Evolutionary conservation across 2,797 vertebrate genomes (phyloP), one percentile per base, ranked within the genome.

Genomic region (Eospalax fontanierii): DNA sequence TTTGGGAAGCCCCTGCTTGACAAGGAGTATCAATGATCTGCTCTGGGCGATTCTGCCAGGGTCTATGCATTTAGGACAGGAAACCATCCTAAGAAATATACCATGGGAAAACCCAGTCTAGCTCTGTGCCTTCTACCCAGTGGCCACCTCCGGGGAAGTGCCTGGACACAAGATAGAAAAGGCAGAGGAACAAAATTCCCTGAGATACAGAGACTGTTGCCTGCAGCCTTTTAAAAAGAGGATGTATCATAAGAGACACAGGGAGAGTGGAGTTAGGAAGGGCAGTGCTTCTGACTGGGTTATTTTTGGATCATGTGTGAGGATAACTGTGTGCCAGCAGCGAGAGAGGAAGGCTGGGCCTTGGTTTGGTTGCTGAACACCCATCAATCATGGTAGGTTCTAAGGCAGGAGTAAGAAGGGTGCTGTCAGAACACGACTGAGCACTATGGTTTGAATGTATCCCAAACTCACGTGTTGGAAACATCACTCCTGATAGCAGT

Each of bases 161-260:
- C 0, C 33, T 83, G n/a, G 38, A 74, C 21, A 28, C 24, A 8
- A 81, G 6, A 46, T 75, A 68, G 19, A 61, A 78, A 35, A 59
- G 5, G 0, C 26, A 66, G 21, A 94, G 30, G 9, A 28, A 30
- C 4, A 33, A 40, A 73, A 71, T 33, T 63, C 30, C 43, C 63
- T 38, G 63, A 84, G 63, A 63, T 8, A n/a, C 9, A 46, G 18
- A 85, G n/a, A 61, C 59, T 30, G 28, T 0, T 38, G 70, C 2
- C 54, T 70, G n/a, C 26, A 61, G 78, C 21, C 15, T 76, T 70
- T 33, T 19, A 6, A 22, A 28, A 82, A 63, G 21, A 86, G 12
- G 1, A 8, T 26, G 68, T 0, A 24, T 10, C 59, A 38, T 2
- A 12, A 4, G 35, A 74, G 40, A 7, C 0, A 28, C 0, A 4